Percentiles rank a stretch among this genome's conserved stretches.
These are phyloP conservation scores for Antheraea assamensis DNA, from an alignment of 2,888 invertebrate genomes.

Conservation along the genomic window DNA sequence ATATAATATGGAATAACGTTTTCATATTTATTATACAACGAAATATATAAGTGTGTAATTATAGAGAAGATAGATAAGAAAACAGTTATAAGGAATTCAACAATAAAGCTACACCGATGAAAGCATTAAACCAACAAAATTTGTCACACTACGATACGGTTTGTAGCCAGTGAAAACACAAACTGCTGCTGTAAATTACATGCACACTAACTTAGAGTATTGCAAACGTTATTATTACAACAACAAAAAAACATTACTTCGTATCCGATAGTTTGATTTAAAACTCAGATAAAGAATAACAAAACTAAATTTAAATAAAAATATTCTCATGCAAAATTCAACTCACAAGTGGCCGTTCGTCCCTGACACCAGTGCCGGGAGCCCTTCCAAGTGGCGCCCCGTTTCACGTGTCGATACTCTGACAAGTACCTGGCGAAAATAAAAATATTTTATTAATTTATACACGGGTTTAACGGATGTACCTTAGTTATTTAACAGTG, in stretches of 20 bases:
- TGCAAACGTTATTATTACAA: too few relatives aligned
- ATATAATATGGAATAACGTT: too few relatives aligned
- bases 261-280: not conserved
- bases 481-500: not conserved
- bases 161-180: too few relatives aligned
- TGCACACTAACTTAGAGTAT: too few relatives aligned
- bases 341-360: constrained; percentile 85
- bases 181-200: too few relatives aligned
- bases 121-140: too few relatives aligned
- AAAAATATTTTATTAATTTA: not conserved
- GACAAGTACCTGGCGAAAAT: constrained; percentile 88
- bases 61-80: too few relatives aligned
- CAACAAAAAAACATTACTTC: not conserved
- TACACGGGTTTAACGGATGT: not conserved
- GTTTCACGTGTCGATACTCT: constrained; percentile 97
- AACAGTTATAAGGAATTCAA: too few relatives aligned
- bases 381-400: constrained; percentile 98
- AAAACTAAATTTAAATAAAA: not conserved
- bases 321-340: not conserved
- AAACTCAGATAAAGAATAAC: not conserved
- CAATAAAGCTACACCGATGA: too few relatives aligned
- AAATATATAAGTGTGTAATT: too few relatives aligned
- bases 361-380: constrained; percentile 88
- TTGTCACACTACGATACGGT: too few relatives aligned
- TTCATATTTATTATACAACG: too few relatives aligned